A percentile compares a stretch with the other conserved stretches of the same genome.
Evolutionary conservation across 2,797 vertebrate genomes (phyloP).

Genomic region (Poecilia wingei): DNA sequence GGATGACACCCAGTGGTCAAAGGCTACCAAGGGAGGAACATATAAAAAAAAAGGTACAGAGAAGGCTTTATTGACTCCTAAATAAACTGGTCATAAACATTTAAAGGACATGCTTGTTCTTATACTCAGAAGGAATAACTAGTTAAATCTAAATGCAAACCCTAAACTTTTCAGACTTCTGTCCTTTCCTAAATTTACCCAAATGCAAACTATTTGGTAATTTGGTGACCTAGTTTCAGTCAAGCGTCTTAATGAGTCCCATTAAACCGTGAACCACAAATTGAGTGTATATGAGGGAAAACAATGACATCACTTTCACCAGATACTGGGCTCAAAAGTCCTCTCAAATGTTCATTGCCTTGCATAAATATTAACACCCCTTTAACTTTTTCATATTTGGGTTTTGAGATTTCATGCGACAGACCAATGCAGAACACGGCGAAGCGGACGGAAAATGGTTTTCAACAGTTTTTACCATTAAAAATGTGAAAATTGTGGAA

Average conservation of each 20-base stretch:
- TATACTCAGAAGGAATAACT: neutral
- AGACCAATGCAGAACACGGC: neutral
- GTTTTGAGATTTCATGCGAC: neutral
- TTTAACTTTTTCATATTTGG: neutral
- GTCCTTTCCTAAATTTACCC: neutral
- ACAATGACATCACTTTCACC: neutral
- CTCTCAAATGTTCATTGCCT: neutral
- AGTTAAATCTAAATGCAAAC: neutral
- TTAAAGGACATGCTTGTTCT: neutral
- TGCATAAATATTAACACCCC: neutral
- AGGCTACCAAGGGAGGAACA: slow-evolving; percentile 46
- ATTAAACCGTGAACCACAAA: neutral
- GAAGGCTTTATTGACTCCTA: neutral
- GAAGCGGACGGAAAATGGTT: neutral
- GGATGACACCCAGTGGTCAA: slow-evolving; percentile 81
- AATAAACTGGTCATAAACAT: neutral
- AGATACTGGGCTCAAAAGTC: neutral
- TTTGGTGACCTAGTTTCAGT: neutral
- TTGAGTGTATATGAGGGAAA: neutral
- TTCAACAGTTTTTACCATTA: neutral
- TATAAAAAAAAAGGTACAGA: slow-evolving; percentile 11
- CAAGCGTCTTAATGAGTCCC: neutral
- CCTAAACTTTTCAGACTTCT: neutral
- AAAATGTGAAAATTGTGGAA: neutral
- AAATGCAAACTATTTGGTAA: neutral